A percentile compares a stretch with the other conserved stretches of the same genome.
Evolutionary conservation across 2,797 vertebrate species (phyloP).

Genomic region (Channallabes apus): DNA sequence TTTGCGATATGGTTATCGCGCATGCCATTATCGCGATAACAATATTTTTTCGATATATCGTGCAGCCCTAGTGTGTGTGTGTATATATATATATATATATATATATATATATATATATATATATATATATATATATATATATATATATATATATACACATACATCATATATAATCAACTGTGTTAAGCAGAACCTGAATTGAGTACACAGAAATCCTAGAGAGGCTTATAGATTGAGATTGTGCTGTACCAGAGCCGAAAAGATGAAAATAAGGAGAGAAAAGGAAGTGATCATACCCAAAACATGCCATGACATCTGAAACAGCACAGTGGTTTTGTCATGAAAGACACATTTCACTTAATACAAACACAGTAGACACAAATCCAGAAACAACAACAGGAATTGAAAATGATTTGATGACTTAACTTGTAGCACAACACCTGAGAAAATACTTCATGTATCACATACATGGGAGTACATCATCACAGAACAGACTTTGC

Average conservation of each 20-base stretch:
- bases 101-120: no score
- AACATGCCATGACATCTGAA: slow-evolving; percentile 2
- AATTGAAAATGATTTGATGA: slow-evolving; percentile 1
- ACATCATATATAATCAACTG: no score
- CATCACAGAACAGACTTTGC: background rate
- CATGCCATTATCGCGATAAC: no score
- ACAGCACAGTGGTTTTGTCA: background rate
- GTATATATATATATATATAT: no score
- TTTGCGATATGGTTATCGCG: no score
- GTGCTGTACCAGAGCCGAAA: background rate
- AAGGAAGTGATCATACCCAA: slow-evolving; percentile 1
- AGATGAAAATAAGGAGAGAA: background rate
- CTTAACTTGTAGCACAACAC: background rate
- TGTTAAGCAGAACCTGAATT: background rate
- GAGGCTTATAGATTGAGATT: background rate
- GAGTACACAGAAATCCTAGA: background rate
- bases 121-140: no score
- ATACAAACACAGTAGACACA: background rate
- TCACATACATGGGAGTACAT: background rate
- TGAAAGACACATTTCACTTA: slow-evolving; percentile 13
- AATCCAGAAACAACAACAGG: background rate
- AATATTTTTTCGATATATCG: no score
- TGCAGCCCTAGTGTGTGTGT: no score
- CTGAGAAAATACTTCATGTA: background rate
- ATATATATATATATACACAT: no score